Evolutionary conservation across 2,797 vertebrate species (phyloP).

Genomic region (Gouania willdenowi): DNA sequence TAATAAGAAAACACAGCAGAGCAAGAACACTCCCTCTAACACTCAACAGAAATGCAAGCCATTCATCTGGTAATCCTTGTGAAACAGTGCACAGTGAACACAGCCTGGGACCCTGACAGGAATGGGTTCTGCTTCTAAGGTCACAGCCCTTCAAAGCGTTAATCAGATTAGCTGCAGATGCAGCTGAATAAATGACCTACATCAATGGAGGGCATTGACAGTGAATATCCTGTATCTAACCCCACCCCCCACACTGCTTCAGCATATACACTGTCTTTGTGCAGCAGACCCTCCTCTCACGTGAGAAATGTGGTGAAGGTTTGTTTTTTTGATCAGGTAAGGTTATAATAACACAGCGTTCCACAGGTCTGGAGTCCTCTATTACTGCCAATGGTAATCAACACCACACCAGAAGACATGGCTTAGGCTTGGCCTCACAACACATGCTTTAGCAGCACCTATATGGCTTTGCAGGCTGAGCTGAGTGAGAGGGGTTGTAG

Average conservation of each 20-base stretch:
- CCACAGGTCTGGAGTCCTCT: constrained; percentile 58
- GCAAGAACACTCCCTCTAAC: constrained; percentile 32
- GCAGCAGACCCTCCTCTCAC: constrained; percentile 38
- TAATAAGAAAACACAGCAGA: constrained; percentile 24
- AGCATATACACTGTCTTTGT: constrained; percentile 53
- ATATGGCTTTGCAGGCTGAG: constrained; percentile 49
- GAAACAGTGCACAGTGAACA: constrained; percentile 3
- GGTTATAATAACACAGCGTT: constrained; percentile 43
- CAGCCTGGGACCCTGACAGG: constrained; percentile 13
- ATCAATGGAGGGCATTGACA: constrained; percentile 74
- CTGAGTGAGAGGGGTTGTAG: constrained; percentile 23
- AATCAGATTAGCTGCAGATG: constrained; percentile 73
- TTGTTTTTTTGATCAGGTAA: constrained; percentile 34
- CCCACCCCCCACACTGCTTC: constrained; percentile 52
- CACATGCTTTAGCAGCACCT: constrained; percentile 48
- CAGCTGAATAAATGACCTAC: constrained; percentile 77
- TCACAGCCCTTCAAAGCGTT: constrained; percentile 54
- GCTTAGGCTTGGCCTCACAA: constrained; percentile 37
- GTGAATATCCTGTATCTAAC: constrained; percentile 55
- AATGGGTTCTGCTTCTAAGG: constrained; percentile 42
- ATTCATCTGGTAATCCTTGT: background rate
- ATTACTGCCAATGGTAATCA: constrained; percentile 66
- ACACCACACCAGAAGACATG: constrained; percentile 51
- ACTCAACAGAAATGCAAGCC: constrained; percentile 11
- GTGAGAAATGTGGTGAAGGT: constrained; percentile 39